A percentile compares a stretch with the other conserved stretches of the same genome.
Evolutionary conservation across 2,888 invertebrate species (phyloP).

Genomic region (Yponomeuta sedellus): DNA sequence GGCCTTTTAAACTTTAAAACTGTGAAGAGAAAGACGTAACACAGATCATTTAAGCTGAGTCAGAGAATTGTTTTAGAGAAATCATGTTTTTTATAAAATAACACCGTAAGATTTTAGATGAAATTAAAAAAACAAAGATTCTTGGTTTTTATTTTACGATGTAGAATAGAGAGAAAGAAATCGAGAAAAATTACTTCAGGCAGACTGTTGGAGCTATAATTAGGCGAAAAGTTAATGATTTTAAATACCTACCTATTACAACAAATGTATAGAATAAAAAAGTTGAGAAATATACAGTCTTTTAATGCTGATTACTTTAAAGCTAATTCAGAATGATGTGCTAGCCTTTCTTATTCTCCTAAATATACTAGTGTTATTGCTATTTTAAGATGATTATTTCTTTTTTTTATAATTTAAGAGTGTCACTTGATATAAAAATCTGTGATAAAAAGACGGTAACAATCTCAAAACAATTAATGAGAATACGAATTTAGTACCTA

Average conservation of each 20-base stretch:
- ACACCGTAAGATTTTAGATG: too few relatives aligned
- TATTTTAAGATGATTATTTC: neutral
- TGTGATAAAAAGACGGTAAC: slow-evolving; percentile 15
- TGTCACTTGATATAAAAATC: slow-evolving; percentile 12
- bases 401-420: slow-evolving; percentile 8
- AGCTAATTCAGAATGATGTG: slow-evolving; percentile 20
- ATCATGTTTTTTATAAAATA: too few relatives aligned
- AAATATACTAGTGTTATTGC: slow-evolving; percentile 10
- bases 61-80: too few relatives aligned
- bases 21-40: too few relatives aligned
- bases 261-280: slow-evolving; percentile 34
- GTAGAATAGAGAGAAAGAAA: too few relatives aligned
- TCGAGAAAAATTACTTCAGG: too few relatives aligned
- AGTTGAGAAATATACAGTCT: slow-evolving; percentile 35
- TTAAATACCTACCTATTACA: slow-evolving; percentile 18
- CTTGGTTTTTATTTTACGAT: too few relatives aligned
- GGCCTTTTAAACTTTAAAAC: too few relatives aligned
- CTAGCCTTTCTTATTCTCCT: slow-evolving; percentile 13
- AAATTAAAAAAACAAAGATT: too few relatives aligned
- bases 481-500: neutral
- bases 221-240: too few relatives aligned
- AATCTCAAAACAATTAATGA: slow-evolving; percentile 4
- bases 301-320: slow-evolving; percentile 25
- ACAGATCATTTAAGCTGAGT: too few relatives aligned
- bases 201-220: neutral